Percentiles rank a stretch among this genome's conserved stretches.
These are phyloP conservation scores for Malurus splendens DNA, from an alignment of 2,797 vertebrate genomes.

Conservation along the genomic window DNA sequence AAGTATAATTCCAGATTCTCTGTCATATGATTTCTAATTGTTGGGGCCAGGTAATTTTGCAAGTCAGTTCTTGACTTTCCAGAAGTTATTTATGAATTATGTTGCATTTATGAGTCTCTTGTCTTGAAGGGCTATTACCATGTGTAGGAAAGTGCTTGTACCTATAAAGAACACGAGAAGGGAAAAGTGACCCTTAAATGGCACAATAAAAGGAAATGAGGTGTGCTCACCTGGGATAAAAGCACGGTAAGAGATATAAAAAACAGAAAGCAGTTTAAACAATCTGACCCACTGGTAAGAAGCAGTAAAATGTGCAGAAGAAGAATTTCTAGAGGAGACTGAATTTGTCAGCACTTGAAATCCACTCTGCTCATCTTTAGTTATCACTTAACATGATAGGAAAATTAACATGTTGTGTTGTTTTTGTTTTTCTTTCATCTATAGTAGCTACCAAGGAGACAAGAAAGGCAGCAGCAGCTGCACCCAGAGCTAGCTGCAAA, in stretches of 20 bases:
- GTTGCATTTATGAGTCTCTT: background rate
- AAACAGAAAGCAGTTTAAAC: conserved; percentile 22
- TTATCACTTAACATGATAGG: background rate
- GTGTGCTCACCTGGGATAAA: background rate
- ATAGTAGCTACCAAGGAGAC: background rate
- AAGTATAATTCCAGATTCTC: background rate
- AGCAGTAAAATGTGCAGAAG: background rate
- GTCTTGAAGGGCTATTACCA: background rate
- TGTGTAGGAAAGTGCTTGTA: background rate
- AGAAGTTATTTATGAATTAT: background rate
- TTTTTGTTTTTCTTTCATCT: background rate
- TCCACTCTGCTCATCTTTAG: background rate
- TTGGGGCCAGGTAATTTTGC: background rate
- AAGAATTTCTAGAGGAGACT: background rate
- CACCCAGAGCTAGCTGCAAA: background rate
- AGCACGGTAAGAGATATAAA: background rate
- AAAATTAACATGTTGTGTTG: background rate
- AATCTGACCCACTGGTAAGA: background rate
- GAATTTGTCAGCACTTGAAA: background rate
- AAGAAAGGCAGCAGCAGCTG: background rate
- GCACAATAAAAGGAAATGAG: background rate
- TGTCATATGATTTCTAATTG: background rate
- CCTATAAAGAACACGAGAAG: background rate
- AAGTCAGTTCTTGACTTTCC: background rate
- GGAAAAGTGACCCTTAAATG: conserved; percentile 2